Evolutionary conservation across 2,888 invertebrate genomes (phyloP).

Genomic region (Lagria hirta): DNA sequence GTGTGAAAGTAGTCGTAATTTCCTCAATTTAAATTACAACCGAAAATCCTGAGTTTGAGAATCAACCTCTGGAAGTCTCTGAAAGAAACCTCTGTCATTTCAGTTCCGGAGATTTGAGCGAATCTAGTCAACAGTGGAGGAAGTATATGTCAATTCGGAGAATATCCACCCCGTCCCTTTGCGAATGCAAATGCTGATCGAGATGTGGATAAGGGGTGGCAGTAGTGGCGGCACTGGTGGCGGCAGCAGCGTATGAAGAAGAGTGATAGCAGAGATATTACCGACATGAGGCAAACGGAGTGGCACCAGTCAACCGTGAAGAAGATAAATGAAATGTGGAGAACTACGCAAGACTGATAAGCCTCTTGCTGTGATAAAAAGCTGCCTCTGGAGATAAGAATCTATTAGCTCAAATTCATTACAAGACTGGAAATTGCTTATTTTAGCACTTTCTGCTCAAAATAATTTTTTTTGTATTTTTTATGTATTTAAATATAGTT

Average conservation of each 20-base stretch:
- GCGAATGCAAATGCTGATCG: slow-evolving; percentile 25
- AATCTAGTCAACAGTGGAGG: slow-evolving; percentile 23
- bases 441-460: too few relatives aligned
- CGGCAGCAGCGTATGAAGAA: slow-evolving; percentile 26
- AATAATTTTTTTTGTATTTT: too few relatives aligned
- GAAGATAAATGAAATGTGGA: slow-evolving; percentile 51
- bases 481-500: too few relatives aligned
- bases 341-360: slow-evolving; percentile 25
- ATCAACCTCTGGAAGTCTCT: slow-evolving; percentile 20
- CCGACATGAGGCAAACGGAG: slow-evolving; percentile 42
- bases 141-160: slow-evolving; percentile 22
- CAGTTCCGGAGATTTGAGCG: slow-evolving; percentile 23
- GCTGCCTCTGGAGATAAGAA: slow-evolving; percentile 16
- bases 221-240: slow-evolving; percentile 8
- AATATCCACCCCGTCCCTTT: slow-evolving; percentile 18
- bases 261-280: slow-evolving; percentile 30
- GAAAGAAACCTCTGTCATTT: slow-evolving; percentile 24
- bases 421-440: too few relatives aligned
- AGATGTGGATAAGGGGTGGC: slow-evolving; percentile 25
- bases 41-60: too few relatives aligned
- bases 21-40: slow-evolving; percentile 26
- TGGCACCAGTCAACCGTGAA: slow-evolving; percentile 52
- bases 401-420: slow-evolving; percentile 28
- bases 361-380: slow-evolving; percentile 11
- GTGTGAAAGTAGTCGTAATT: slow-evolving; percentile 24